Evolutionary conservation across 1,140 invertebrate genomes (phyloP), one percentile per base, ranked within the genome.

Genomic region (Cotesia chilonis): DNA sequence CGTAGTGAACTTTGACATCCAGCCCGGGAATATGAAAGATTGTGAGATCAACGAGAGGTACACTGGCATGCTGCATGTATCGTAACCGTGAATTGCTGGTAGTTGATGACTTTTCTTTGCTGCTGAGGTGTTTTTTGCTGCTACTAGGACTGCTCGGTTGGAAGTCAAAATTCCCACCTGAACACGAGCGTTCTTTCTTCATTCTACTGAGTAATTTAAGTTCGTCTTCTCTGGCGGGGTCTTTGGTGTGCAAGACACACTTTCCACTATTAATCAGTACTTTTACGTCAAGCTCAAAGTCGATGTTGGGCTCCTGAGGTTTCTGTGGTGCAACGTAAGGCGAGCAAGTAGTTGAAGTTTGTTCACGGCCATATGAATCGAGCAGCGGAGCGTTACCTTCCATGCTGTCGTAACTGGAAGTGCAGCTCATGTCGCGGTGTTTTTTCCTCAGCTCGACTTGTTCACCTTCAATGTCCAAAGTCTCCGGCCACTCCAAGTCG

Each of bases 221-320:
- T 76, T 93, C 91, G 64, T 95, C 94, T 54, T 95, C 94, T 72
- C 88, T 90, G 0, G 86, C 85, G 20, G 88, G 85, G 82, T 96
- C 94, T 85, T 97, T 98, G 0, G 96, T 98, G 85, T 98, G 96
- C 3, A 99, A 88, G 36, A 98, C 95, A 87, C 97, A 99, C 87
- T 98, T 97, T 1, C 97, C 97, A 78, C 95, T 96, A 82, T 98
- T 98, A 66, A 99, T 97, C 71, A 97, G 91, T 38, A 99, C 96
- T 87, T 98, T 98, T 0, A 99, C 94, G 85, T 98, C 96, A 74
- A 99, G 87, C 83, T 98, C 96, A 83, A 99, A 95, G 84, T 99
- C 97, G 73, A 99, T 95, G 79, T 95, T 98, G 0, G 96, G 97
- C 81, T 98, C 96, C 73, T 93, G 91, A 3, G 91, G 88, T 79